Conservation (phyloP, 2,888 invertebrate species). For the Dexiosoma caninum region DNA sequence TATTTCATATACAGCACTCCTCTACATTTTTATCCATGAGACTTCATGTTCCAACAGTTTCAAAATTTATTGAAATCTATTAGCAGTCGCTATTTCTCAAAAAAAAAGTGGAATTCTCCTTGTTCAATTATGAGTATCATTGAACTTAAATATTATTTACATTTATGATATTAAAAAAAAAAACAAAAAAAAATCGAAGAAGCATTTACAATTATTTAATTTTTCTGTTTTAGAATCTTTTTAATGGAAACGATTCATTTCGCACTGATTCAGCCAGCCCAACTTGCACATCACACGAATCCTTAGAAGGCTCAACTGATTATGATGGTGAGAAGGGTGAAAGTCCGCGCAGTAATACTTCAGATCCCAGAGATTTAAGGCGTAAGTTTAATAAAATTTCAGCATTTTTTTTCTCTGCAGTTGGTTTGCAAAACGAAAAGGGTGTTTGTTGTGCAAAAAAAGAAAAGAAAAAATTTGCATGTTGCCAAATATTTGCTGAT, state of each 20-base stretch:
- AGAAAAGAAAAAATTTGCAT: slow-evolving; percentile 52
- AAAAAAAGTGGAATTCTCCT: no score
- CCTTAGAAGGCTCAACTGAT: slow-evolving; percentile 81
- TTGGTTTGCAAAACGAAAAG: not conserved
- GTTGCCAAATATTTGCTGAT: slow-evolving; percentile 62
- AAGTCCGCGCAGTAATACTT: slow-evolving; percentile 78
- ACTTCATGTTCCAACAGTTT: no score
- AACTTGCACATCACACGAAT: slow-evolving; percentile 81
- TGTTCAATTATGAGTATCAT: no score
- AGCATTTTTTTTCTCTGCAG: not conserved
- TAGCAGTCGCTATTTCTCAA: no score
- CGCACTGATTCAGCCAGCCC: slow-evolving; percentile 82
- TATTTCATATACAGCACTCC: no score
- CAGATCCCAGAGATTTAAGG: slow-evolving; percentile 80
- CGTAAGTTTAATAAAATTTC: slow-evolving; percentile 77
- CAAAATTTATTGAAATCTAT: no score
- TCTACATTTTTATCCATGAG: no score
- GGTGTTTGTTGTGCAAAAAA: slow-evolving; percentile 42
- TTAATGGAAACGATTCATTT: slow-evolving; percentile 78
- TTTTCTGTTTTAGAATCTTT: slow-evolving; percentile 72
- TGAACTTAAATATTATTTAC: no score
- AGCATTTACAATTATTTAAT: no score
- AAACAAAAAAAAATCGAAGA: no score
- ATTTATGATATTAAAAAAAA: no score
- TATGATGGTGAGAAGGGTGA: slow-evolving; percentile 80